Evolutionary conservation across 2,797 vertebrate genomes (phyloP), one percentile per base, ranked within the genome.

Genomic region (Micropoecilia bifurca): DNA sequence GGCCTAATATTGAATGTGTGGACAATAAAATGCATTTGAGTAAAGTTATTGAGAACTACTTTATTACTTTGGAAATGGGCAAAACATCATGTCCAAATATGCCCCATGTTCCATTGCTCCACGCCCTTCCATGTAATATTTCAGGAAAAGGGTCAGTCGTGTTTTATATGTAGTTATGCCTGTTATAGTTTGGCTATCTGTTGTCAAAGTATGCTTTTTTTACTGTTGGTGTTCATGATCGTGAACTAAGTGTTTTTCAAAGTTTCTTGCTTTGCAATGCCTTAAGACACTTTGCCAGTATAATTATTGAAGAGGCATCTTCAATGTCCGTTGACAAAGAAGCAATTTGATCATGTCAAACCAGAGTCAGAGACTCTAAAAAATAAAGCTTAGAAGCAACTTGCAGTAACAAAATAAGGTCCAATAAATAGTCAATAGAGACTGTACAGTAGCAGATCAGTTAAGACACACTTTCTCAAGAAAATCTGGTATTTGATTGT

Each of bases 331-430:
- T 82, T 72, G 45, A 75, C 75, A 83, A 82, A 78, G 25, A 80
- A 73, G 25, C 53, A 61, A 71, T 74, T 61, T 76, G 2, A 66
- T 80, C 66, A 45, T 53, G 78, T 85, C 83, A 88, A 90, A 90
- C 91, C 90, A 88, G 85, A 91, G 89, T 92, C 91, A 91, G 92
- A 83, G 83, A 50, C 77, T 71, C 71, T 73, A 7, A 5, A 4
- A 68, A 7, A 28, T 59, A 2, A 50, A 53, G 6, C 9, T 75
- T 41, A 25, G 6, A 5, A 45, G 61, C 13, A 33, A 63, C 33
- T 22, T 20, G 28, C 28, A 30, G 57, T 33, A 16, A 33, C 30
- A 61, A 61, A 61, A 61, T 61, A 61, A 59, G 55, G 55, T 59
- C 53, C 8, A 9, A 3, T n/a, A 1, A 25, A 55, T n/a, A 0